Base-by-base conservation (phyloP, 1,140 invertebrate species). In the Aethina tumida region DNA sequence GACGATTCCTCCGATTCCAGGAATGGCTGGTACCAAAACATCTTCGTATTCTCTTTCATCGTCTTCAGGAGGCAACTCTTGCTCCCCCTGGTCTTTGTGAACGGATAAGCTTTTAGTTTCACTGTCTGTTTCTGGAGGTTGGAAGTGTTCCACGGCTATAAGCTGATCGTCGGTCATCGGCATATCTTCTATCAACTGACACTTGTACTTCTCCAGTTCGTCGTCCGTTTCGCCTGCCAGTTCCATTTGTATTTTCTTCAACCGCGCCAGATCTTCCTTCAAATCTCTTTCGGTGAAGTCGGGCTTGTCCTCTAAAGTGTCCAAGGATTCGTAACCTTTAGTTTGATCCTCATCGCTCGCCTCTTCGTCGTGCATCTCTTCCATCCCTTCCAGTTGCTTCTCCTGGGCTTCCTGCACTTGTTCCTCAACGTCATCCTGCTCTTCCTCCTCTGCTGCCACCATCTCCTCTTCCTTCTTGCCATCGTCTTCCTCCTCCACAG, bases 1-100 rank as follows among this genome's bases (percentile, higher is more conserved):
- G 0, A 75, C 67, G 1, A 53, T 41, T 0, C 59, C 55, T 0
- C 73, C 73, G 14, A 75, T 74, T n/a, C 73, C 73, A 0, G 68
- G 66, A 4, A 73, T 64, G 0, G 62, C 63, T 32, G 68, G 64
- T 0, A 72, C 65, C 5, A 40, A 46, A 0, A 61, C 30, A 4
- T 59, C 54, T 14, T 59, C 56, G 18, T 45, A 47, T n/a, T 22
- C 27, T 26, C 37, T 31, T 22, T 40, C 31, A n/a, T 28, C 33
- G 1, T 34, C 19, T 14, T 16, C 19, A 9, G 12, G 15, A 34
- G 24, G 5, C 2, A 5, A n/a, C 2, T 14, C 28, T 13, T 6
- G 28, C 28, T 5, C 12, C 22, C n/a, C 8, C 22, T 33, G 6
- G 28, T 52, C 45, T 35, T 43, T 35, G 24, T 43, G 28, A 3